phyloP scores from a whole-genome alignment of 2,888 invertebrate genomes.

The Epistrophe eligans region DNA sequence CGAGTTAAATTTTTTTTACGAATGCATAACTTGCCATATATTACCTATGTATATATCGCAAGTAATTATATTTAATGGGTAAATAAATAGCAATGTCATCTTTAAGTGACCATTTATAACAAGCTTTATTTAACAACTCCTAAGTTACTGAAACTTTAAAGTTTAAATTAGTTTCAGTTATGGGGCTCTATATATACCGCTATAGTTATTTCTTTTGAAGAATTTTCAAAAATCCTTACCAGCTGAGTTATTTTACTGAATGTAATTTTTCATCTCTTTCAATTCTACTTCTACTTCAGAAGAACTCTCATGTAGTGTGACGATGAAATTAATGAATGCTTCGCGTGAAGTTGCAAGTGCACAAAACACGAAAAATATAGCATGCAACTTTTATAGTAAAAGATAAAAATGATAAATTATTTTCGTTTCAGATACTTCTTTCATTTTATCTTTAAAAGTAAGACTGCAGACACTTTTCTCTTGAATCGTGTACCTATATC shows the following conservation, averaged over 20 bases:
- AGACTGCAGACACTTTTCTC: background rate
- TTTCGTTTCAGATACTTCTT: background rate
- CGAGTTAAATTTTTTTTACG: no score
- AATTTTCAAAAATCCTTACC: background rate
- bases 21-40: no score
- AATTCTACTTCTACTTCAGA: background rate
- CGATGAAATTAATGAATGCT: background rate
- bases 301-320: background rate
- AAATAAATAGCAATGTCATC: no score
- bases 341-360: background rate
- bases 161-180: background rate
- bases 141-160: background rate
- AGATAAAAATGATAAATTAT: slow-evolving; percentile 3
- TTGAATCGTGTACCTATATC: background rate
- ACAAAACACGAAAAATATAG: slow-evolving; percentile 1
- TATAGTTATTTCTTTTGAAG: background rate
- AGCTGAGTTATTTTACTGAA: background rate
- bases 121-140: background rate
- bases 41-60: no score
- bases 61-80: no score
- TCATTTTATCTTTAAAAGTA: background rate
- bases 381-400: background rate
- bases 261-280: background rate
- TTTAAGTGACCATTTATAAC: no score
- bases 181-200: background rate